phyloP scores from a whole-genome alignment of 2,888 invertebrate genomes.

The Tetragonisca angustula region DNA sequence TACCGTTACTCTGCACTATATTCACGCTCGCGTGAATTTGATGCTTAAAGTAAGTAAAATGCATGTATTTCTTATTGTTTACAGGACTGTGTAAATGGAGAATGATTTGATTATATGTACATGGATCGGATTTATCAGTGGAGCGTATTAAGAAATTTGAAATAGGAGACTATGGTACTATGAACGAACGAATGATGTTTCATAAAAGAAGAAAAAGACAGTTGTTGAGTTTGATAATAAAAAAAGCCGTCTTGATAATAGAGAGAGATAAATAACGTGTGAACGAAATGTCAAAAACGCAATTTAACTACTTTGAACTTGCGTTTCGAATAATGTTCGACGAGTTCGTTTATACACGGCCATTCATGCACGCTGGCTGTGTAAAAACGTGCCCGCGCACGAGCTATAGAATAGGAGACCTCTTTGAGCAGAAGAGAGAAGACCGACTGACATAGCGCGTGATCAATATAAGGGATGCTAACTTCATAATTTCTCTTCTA shows the following conservation, averaged over 20 bases:
- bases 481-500: slow-evolving; percentile 44
- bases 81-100: neutral
- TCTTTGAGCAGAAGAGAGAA: slow-evolving; percentile 30
- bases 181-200: neutral
- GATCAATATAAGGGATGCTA: slow-evolving; percentile 72
- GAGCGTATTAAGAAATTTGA: neutral
- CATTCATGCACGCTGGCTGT: slow-evolving; percentile 2
- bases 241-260: neutral
- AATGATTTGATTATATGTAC: neutral
- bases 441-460: slow-evolving; percentile 49
- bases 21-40: no score
- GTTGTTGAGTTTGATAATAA: neutral
- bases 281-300: neutral
- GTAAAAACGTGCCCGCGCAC: slow-evolving; percentile 48
- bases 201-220: neutral
- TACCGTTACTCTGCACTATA: neutral
- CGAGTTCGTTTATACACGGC: neutral
- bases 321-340: neutral
- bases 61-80: neutral
- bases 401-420: slow-evolving; percentile 34
- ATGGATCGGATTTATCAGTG: no score
- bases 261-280: neutral
- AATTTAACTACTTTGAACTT: neutral
- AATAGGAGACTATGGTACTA: no score
- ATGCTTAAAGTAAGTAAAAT: neutral